Evolutionary conservation across 2,113 vertebrate species (phyloP).

Genomic region (Rhinoderma darwinii): DNA sequence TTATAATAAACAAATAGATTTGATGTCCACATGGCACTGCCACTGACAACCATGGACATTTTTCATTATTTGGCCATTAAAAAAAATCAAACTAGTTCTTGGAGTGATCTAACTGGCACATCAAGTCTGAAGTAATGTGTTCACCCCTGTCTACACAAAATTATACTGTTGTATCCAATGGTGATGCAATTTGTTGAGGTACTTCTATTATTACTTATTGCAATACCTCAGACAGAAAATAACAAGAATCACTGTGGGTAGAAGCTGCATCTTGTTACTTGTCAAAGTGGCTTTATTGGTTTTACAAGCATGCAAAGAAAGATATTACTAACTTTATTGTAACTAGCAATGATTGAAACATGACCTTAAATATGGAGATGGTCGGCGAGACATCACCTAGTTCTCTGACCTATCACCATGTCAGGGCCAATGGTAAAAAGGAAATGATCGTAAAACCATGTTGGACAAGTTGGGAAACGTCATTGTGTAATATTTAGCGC

Average conservation of each 20-base stretch:
- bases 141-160: not conserved
- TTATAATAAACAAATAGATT: not conserved
- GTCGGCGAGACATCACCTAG: not conserved
- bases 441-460: not conserved
- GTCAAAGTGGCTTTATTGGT: not conserved
- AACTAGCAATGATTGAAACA: not conserved
- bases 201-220: too few relatives aligned
- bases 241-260: too few relatives aligned
- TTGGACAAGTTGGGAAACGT: not conserved
- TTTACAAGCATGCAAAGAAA: not conserved
- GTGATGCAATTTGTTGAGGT: not conserved
- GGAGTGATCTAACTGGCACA: too few relatives aligned
- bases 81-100: too few relatives aligned
- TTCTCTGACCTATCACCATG: not conserved
- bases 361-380: not conserved
- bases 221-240: too few relatives aligned
- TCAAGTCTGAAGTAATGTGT: too few relatives aligned
- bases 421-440: not conserved
- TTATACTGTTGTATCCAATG: not conserved
- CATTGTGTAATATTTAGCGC: not conserved
- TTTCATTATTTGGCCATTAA: too few relatives aligned
- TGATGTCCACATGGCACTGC: not conserved
- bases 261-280: too few relatives aligned
- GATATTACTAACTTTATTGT: not conserved
- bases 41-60: too few relatives aligned